These are phyloP conservation scores for Caenorhabditis latens DNA, from an alignment of 1,140 invertebrate species.

Conservation along the genomic window DNA sequence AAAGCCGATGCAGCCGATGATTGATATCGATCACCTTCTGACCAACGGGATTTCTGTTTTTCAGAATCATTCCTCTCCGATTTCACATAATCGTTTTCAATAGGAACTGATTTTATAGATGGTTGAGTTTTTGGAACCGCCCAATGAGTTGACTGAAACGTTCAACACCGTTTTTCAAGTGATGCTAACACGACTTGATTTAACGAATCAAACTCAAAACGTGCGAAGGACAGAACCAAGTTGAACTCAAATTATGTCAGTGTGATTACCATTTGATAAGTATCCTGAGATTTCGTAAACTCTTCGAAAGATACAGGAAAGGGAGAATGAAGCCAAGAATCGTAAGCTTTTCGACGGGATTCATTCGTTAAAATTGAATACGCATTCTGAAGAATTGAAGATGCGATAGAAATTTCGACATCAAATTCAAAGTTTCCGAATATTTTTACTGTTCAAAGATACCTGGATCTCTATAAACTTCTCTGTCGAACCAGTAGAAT, in stretches of 20 bases:
- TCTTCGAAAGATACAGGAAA: constrained; percentile 57
- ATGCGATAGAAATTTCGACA: too few relatives aligned
- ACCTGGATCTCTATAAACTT: constrained; percentile 50
- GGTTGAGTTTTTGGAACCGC: constrained; percentile 39
- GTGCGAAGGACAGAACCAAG: neutral
- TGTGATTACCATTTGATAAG: constrained; percentile 52
- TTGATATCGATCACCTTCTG: constrained; percentile 52
- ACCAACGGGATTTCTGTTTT: neutral
- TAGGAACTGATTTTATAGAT: neutral
- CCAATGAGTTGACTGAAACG: constrained; percentile 62
- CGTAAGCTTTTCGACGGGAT: constrained; percentile 43
- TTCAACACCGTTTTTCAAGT: neutral
- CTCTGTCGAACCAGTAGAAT: neutral
- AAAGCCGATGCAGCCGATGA: constrained; percentile 32
- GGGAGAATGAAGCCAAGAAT: constrained; percentile 56
- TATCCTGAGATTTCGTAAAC: constrained; percentile 27
- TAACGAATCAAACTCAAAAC: neutral
- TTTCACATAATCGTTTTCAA: neutral
- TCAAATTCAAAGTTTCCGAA: too few relatives aligned
- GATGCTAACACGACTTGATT: too few relatives aligned
- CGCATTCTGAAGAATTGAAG: constrained; percentile 57
- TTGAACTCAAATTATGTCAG: neutral
- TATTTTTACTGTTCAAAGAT: neutral
- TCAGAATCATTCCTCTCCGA: neutral
- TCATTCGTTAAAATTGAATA: constrained; percentile 38